Evolutionary conservation across 2,888 invertebrate genomes (phyloP).

Genomic region (Melinaea menophilus): DNA sequence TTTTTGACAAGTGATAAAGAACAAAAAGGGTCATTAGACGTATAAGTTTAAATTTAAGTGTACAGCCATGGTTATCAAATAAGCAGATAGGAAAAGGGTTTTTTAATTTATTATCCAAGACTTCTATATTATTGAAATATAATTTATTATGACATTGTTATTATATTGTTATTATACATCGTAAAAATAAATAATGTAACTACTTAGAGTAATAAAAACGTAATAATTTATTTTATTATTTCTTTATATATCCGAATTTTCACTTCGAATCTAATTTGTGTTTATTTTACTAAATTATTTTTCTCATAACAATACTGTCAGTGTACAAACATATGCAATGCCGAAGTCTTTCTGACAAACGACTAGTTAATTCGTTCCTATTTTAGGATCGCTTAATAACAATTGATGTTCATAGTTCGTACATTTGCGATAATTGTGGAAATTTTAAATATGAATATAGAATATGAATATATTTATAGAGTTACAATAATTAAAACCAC

Average conservation of each 20-base stretch:
- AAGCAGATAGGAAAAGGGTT: neutral
- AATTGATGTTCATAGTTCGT: constrained; percentile 2
- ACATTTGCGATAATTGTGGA: neutral
- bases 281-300: too few relatives aligned
- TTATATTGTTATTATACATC: too few relatives aligned
- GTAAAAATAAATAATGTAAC: too few relatives aligned
- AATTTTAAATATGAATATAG: neutral
- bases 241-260: too few relatives aligned
- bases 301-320: neutral
- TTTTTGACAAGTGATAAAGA: neutral
- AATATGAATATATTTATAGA: too few relatives aligned
- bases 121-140: too few relatives aligned
- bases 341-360: constrained; percentile 7
- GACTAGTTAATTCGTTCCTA: constrained; percentile 11
- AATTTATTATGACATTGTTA: too few relatives aligned
- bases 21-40: neutral
- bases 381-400: constrained; percentile 9
- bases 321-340: neutral
- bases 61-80: constrained; percentile 1
- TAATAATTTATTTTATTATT: too few relatives aligned
- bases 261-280: too few relatives aligned
- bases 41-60: constrained; percentile 9
- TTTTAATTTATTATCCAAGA: too few relatives aligned
- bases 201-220: too few relatives aligned
- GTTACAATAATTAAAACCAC: too few relatives aligned